Percentiles rank a stretch among this genome's conserved stretches.
Evolutionary conservation across 2,113 vertebrate genomes (phyloP).

Genomic region (Galeopterus variegatus): DNA sequence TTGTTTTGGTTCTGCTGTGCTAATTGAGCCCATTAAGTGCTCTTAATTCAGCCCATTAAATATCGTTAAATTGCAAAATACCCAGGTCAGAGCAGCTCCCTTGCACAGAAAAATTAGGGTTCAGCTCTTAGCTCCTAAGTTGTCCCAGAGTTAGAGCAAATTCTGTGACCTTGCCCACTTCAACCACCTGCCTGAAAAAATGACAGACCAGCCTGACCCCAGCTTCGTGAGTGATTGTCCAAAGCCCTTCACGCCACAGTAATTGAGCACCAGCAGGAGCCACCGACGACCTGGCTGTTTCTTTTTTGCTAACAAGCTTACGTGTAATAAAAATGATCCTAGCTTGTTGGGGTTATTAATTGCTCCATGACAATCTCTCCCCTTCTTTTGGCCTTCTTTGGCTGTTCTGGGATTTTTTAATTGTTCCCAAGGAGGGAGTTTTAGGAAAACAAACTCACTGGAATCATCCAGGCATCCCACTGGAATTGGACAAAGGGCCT

Average conservation of each 20-base stretch:
- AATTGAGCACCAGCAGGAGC: not conserved
- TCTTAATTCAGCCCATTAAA: not conserved
- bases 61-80: not conserved
- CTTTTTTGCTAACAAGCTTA: constrained; percentile 58
- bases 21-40: not conserved
- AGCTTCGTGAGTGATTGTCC: not conserved
- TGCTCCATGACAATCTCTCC: not conserved
- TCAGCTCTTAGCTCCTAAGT: not conserved
- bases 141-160: not conserved
- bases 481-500: not conserved
- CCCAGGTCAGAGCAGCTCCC: not conserved
- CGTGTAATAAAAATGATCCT: constrained; percentile 44
- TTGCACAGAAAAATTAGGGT: not conserved
- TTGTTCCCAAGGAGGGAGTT: constrained; percentile 50
- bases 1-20: not conserved
- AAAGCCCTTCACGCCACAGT: not conserved
- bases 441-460: not conserved
- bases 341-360: not conserved
- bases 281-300: not conserved
- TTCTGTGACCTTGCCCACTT: not conserved
- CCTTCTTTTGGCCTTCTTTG: constrained; percentile 10
- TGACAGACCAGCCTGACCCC: constrained; percentile 8
- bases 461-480: not conserved
- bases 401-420: not conserved
- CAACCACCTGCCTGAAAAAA: not conserved